phyloP scores from a whole-genome alignment of 2,888 invertebrate genomes.

The Drepanosiphum platanoidis region DNA sequence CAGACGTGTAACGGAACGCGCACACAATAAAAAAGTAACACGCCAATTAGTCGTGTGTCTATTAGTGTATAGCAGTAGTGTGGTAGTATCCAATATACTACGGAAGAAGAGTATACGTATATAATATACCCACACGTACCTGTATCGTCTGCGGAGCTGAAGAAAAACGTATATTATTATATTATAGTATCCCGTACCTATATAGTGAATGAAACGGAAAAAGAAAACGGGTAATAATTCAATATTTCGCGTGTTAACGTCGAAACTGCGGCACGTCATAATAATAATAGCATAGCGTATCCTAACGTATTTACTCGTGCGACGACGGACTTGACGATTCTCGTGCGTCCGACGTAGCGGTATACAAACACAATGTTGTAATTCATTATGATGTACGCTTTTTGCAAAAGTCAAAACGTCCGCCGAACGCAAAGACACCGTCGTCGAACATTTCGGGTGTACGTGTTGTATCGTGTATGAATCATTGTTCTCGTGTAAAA shows the following conservation, averaged over 20 bases:
- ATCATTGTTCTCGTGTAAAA: no score
- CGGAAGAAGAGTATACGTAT: conserved; percentile 5
- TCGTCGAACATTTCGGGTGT: no score
- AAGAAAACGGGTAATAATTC: background rate
- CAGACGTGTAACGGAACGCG: conserved; percentile 58
- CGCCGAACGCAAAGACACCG: no score
- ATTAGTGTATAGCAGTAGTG: no score
- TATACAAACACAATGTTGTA: background rate
- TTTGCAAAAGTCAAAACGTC: no score
- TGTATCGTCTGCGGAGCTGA: background rate
- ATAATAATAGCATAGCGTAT: background rate
- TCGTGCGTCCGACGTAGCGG: background rate
- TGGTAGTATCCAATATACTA: conserved; percentile 22
- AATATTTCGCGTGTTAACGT: background rate
- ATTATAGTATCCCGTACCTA: no score
- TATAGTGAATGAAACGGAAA: background rate
- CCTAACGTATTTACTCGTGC: background rate
- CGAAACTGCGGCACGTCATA: no score
- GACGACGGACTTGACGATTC: background rate
- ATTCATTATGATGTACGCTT: no score
- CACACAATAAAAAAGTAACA: conserved; percentile 53
- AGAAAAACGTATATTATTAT: no score
- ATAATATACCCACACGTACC: background rate
- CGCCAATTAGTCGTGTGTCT: conserved; percentile 53
- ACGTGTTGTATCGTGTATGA: no score